These are phyloP conservation scores for Acheta domesticus DNA, from an alignment of 2,888 invertebrate species.

Conservation along the genomic window DNA sequence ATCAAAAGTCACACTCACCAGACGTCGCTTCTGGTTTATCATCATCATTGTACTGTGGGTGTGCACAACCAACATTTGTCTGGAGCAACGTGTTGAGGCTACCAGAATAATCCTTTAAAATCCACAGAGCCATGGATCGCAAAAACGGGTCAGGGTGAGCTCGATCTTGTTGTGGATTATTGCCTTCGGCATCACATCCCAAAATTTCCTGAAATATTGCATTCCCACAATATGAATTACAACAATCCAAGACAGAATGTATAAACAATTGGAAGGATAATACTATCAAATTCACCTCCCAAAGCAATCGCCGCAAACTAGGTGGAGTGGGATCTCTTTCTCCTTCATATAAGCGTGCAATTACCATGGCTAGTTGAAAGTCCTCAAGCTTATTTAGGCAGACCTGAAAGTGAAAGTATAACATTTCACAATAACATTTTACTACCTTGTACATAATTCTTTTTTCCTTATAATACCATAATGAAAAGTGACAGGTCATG, in stretches of 20 bases:
- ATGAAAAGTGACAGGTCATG: too few relatives aligned
- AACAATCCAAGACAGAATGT: neutral
- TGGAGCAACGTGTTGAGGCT: slow-evolving; percentile 82
- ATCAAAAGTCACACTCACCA: slow-evolving; percentile 41
- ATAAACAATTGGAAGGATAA: neutral
- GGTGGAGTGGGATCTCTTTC: slow-evolving; percentile 65
- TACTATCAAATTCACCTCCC: slow-evolving; percentile 56
- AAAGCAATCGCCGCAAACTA: slow-evolving; percentile 69
- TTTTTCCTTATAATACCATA: too few relatives aligned
- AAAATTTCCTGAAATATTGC: slow-evolving; percentile 45
- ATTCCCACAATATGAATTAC: neutral
- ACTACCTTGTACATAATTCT: neutral
- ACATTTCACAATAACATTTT: neutral
- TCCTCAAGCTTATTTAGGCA: slow-evolving; percentile 89
- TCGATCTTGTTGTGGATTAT: slow-evolving; percentile 66
- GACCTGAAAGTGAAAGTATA: slow-evolving; percentile 54
- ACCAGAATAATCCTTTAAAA: slow-evolving; percentile 83
- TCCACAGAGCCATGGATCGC: slow-evolving; percentile 97
- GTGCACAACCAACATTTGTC: slow-evolving; percentile 73
- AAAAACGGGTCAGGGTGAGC: slow-evolving; percentile 95
- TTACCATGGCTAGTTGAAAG: slow-evolving; percentile 90
- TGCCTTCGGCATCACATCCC: slow-evolving; percentile 61
- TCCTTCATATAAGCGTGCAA: slow-evolving; percentile 87
- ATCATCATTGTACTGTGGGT: slow-evolving; percentile 63
- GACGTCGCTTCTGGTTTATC: slow-evolving; percentile 50